Evolutionary conservation across 2,888 invertebrate genomes (phyloP).

Genomic region (Arenicola marina): DNA sequence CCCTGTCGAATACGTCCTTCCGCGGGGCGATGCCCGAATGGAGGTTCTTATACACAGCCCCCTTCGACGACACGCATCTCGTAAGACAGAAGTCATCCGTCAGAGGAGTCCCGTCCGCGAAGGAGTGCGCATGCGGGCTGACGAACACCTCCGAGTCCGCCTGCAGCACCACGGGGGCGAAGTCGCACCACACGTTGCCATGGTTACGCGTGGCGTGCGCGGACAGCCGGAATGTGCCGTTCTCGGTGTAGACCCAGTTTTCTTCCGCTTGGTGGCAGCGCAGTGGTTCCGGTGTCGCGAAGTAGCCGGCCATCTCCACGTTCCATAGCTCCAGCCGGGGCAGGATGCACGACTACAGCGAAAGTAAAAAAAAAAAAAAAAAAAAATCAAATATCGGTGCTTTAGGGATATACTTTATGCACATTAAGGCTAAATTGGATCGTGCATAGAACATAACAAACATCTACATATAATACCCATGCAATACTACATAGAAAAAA

Average conservation of each 20-base stretch:
- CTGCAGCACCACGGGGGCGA: conserved; percentile 62
- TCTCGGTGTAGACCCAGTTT: conserved; percentile 81
- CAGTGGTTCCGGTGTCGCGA: conserved; percentile 61
- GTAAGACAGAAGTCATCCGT: conserved; percentile 25
- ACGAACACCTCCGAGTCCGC: conserved; percentile 19
- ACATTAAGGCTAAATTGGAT: too few species aligned
- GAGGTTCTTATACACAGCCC: conserved; percentile 69
- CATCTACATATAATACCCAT: too few species aligned
- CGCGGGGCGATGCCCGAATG: conserved; percentile 66
- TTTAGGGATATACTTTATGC: too few species aligned
- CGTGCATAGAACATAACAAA: too few species aligned
- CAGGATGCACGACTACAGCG: background rate
- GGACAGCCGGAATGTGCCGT: conserved; percentile 67
- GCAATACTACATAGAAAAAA: too few species aligned
- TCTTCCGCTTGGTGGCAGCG: conserved; percentile 66
- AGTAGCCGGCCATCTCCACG: background rate
- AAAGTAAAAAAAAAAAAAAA: too few species aligned
- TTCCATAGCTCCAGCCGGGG: conserved; percentile 4
- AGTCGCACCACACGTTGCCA: conserved; percentile 66
- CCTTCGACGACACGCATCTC: conserved; percentile 34
- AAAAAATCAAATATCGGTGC: too few species aligned
- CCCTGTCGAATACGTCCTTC: conserved; percentile 11
- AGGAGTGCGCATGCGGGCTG: conserved; percentile 1
- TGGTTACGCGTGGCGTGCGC: conserved; percentile 61
- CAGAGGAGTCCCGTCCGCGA: conserved; percentile 17